These are phyloP conservation scores for Sycophila sp. DNA, from an alignment of 1,140 invertebrate species.

Conservation along the genomic window DNA sequence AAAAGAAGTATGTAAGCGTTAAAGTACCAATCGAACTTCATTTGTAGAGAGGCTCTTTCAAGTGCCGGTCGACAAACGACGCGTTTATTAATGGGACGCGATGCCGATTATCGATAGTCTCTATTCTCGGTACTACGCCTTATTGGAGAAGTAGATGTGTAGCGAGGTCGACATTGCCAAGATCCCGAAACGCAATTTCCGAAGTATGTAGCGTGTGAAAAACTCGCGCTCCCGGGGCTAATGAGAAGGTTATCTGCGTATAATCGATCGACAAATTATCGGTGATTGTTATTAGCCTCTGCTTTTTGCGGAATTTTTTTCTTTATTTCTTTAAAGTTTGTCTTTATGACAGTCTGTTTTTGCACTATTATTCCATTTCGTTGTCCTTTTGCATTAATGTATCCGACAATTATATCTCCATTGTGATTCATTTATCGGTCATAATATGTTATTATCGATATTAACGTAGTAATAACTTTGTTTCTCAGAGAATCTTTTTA, in stretches of 20 bases:
- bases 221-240: background rate
- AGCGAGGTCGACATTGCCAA: background rate
- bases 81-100: background rate
- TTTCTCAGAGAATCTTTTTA: too few relatives aligned
- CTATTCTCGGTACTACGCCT: background rate
- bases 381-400: too few relatives aligned
- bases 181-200: conserved; percentile 12
- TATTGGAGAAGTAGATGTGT: too few relatives aligned
- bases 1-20: too few relatives aligned
- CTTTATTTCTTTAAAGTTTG: background rate
- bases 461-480: too few relatives aligned
- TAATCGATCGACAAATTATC: conserved; percentile 14
- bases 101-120: background rate
- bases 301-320: background rate
- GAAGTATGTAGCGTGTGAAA: conserved; percentile 20
- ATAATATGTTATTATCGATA: too few relatives aligned
- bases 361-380: background rate
- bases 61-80: background rate
- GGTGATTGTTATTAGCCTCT: background rate
- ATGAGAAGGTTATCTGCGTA: background rate
- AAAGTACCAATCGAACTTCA: too few relatives aligned
- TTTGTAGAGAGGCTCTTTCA: too few relatives aligned
- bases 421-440: too few relatives aligned
- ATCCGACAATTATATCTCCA: too few relatives aligned
- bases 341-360: background rate